Evolutionary conservation across 2,113 vertebrate species (phyloP).

Genomic region (Plecotus auritus): DNA sequence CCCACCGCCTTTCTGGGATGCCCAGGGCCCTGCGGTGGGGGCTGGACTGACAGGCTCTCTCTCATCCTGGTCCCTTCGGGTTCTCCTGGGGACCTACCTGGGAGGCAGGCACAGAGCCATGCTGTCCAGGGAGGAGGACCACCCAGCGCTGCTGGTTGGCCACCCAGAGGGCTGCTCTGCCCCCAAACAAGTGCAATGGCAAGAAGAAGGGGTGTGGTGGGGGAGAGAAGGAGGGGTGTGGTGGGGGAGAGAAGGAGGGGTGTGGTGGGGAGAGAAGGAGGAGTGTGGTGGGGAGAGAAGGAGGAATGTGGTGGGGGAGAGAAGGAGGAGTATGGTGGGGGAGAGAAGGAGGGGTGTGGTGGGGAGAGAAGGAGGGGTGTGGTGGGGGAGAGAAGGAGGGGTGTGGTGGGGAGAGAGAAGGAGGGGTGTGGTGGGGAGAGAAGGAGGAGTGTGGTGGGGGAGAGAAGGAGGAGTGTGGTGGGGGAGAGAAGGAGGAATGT

Average conservation of each 20-base stretch:
- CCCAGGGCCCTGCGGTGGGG: neutral
- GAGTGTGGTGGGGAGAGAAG: too few species aligned
- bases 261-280: too few species aligned
- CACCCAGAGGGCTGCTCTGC: neutral
- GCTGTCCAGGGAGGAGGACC: neutral
- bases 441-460: neutral
- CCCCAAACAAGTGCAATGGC: neutral
- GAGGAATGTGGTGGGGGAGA: too few species aligned
- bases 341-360: too few species aligned
- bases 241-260: neutral
- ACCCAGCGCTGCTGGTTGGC: neutral
- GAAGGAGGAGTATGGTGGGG: too few species aligned
- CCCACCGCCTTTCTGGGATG: neutral
- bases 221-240: neutral
- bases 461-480: neutral
- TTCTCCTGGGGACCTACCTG: neutral
- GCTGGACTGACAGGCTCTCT: neutral
- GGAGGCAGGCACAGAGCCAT: neutral
- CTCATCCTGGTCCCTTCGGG: neutral
- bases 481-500: too few species aligned
- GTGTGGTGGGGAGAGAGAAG: too few species aligned
- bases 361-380: too few species aligned
- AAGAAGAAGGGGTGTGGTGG: neutral
- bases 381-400: too few species aligned
- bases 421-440: too few species aligned